Base-by-base conservation (phyloP, 2,113 vertebrate species). In the Pholis gunnellus region DNA sequence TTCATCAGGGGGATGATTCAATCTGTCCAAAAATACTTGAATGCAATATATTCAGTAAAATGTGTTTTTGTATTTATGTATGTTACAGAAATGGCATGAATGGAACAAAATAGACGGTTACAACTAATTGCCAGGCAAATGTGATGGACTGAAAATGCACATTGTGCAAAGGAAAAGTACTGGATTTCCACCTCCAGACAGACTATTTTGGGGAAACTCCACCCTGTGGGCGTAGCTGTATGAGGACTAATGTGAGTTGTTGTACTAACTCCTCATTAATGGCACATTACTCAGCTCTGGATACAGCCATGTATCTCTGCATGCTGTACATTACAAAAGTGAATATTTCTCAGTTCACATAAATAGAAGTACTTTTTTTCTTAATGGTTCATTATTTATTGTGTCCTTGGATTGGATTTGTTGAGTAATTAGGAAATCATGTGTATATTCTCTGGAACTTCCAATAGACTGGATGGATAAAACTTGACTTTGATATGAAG, bases 141-240 rank as follows among this genome's bases (percentile, higher is more conserved):
- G 60, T 44, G 66, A 67, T 42, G 63, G 15, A 46, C 31, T 15
- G 25, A 69, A 36, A 79, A 31, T 36, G 6, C 57, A 78, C 60
- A 29, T 40, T 61, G 52, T 65, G 68, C 61, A 70, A 40, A 69
- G 71, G 79, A 85, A 91, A 90, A 85, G 44, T 84, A 80, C 88
- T 80, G 81, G 60, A 85, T 81, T 76, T 86, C 9, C 72, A 38
- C 65, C 38, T 86, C 29, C 29, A 66, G 66, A 73, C n/a, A 29
- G 68, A 59, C 71, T 86, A 75, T 87, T 92, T 79, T 79, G 6
- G 59, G 82, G 78, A 82, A 84, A 78, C 80, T 76, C 79, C 87
- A 81, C 88, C 85, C 61, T 63, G 65, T 75, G 36, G 34, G 75
- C 9, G 50, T 52, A 57, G 66, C 83, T 82, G 78, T n/a, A 46